Conservation (phyloP, 1,140 invertebrate species). For the Sarcophaga peregrina region DNA sequence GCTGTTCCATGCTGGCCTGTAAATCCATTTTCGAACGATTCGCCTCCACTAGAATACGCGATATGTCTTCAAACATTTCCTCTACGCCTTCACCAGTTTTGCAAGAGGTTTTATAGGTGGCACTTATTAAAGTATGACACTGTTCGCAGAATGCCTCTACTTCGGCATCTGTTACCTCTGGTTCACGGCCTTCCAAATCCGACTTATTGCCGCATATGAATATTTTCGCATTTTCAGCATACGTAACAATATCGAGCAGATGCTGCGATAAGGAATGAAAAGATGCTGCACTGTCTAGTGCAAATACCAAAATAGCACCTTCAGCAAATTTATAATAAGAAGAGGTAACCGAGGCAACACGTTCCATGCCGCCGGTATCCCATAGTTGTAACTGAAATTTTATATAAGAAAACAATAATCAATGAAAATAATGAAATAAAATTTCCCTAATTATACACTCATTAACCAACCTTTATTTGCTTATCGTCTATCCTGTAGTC, state of each 20-base stretch:
- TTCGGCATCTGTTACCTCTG: conserved; percentile 83
- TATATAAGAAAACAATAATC: conserved; percentile 25
- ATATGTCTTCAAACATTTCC: conserved; percentile 92
- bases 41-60: conserved; percentile 79
- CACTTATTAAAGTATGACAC: conserved; percentile 89
- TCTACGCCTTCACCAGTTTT: conserved; percentile 88
- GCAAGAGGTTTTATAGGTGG: conserved; percentile 90
- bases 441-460: not conserved
- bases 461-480: conserved; percentile 77
- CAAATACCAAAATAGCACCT: conserved; percentile 90
- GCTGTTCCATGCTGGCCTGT: conserved; percentile 77
- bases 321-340: conserved; percentile 95
- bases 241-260: conserved; percentile 88
- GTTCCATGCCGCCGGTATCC: conserved; percentile 95
- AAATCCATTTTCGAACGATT: conserved; percentile 85
- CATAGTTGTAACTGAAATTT: conserved; percentile 83
- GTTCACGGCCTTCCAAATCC: conserved; percentile 78
- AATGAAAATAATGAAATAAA: not conserved
- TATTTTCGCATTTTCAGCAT: conserved; percentile 93
- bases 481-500: conserved; percentile 79
- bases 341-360: conserved; percentile 91
- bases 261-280: conserved; percentile 93
- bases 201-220: conserved; percentile 92
- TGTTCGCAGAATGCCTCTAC: conserved; percentile 93
- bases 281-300: conserved; percentile 88